Evolutionary conservation across 2,888 invertebrate genomes (phyloP).

Genomic region (Eupeodes latifasciatus): DNA sequence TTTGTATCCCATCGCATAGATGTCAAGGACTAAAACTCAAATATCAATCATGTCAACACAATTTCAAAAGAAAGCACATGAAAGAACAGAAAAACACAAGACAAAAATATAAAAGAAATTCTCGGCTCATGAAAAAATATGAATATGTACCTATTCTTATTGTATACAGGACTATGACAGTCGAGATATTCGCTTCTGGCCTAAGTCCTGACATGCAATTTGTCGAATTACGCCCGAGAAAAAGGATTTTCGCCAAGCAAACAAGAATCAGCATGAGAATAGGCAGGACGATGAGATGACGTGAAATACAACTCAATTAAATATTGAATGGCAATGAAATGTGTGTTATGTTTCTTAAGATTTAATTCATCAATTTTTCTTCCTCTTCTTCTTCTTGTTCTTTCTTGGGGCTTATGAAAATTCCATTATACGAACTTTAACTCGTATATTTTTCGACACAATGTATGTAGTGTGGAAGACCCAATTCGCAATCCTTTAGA

Average conservation of each 20-base stretch:
- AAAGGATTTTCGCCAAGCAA: conserved; percentile 54
- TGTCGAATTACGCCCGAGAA: conserved; percentile 70
- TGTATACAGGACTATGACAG: conserved; percentile 21
- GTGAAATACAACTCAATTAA: conserved; percentile 68
- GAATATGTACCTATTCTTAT: neutral
- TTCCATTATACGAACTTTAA: neutral
- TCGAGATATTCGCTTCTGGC: conserved; percentile 58
- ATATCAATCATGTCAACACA: conserved; percentile 75
- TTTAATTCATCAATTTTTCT: conserved; percentile 61
- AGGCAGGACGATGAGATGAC: neutral
- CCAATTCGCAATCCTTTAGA: neutral
- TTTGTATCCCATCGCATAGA: conserved; percentile 72
- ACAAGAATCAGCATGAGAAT: neutral
- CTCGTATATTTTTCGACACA: neutral
- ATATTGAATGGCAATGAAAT: conserved; percentile 71
- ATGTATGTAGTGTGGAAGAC: neutral
- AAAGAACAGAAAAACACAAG: neutral
- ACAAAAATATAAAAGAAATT: conserved; percentile 17
- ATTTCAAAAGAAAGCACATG: conserved; percentile 59
- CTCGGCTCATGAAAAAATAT: conserved; percentile 18
- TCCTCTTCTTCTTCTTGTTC: no score
- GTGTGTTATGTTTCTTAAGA: conserved; percentile 46
- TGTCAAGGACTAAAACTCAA: conserved; percentile 74
- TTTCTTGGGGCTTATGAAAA: conserved; percentile 13
- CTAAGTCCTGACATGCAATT: conserved; percentile 73